These are phyloP conservation scores for Cryptomyrus ogoouensis DNA, from an alignment of 2,113 vertebrate species.

Conservation along the genomic window DNA sequence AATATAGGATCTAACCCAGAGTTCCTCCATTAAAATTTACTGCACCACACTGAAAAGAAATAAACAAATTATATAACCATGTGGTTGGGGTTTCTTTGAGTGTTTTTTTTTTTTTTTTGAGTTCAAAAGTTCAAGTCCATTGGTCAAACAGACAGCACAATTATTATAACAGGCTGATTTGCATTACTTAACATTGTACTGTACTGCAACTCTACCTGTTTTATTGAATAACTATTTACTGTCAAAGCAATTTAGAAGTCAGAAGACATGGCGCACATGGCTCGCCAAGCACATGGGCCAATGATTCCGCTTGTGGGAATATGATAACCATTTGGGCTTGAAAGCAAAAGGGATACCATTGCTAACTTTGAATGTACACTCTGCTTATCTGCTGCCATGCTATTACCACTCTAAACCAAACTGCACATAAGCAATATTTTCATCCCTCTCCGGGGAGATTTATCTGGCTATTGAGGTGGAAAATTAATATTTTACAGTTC, in stretches of 20 bases:
- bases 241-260: background rate
- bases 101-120: background rate
- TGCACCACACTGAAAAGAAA: background rate
- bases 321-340: constrained; percentile 40
- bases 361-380: constrained; percentile 56
- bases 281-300: background rate
- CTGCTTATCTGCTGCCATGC: constrained; percentile 74
- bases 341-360: constrained; percentile 40
- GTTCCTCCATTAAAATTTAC: background rate
- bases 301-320: background rate
- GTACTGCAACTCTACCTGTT: background rate
- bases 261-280: background rate
- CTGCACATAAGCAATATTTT: constrained; percentile 98
- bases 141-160: background rate
- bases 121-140: background rate
- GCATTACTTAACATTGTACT: background rate
- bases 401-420: constrained; percentile 69
- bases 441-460: constrained; percentile 90
- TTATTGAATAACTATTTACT: background rate
- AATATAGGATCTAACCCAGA: background rate
- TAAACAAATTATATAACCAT: background rate
- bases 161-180: background rate
- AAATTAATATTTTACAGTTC: constrained; percentile 99
- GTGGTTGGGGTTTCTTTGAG: background rate
- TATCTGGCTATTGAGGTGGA: constrained; percentile 99